Percentiles rank a stretch among this genome's conserved stretches.
Evolutionary conservation across 2,113 vertebrate genomes (phyloP).

Genomic region (Galeopterus variegatus): DNA sequence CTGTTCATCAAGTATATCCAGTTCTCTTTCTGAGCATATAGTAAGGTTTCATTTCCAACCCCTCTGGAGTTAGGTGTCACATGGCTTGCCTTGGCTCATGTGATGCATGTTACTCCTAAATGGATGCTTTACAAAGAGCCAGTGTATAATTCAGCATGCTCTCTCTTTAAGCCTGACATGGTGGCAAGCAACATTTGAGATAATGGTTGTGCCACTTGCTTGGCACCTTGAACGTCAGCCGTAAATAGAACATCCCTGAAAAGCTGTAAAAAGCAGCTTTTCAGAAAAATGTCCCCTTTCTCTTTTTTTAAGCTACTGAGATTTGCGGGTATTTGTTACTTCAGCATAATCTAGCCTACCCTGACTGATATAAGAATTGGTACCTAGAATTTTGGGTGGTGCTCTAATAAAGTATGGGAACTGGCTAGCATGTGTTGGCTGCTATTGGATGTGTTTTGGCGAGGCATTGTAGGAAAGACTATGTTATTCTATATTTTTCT

Average conservation of each 20-base stretch:
- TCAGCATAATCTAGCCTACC: background rate
- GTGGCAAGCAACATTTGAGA: background rate
- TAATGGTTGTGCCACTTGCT: background rate
- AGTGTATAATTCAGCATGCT: background rate
- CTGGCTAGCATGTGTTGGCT: background rate
- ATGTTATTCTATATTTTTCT: background rate
- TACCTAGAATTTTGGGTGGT: background rate
- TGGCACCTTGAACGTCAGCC: background rate
- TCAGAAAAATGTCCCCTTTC: background rate
- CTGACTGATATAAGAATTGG: background rate
- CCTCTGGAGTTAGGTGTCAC: background rate
- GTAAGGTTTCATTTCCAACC: background rate
- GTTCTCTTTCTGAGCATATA: background rate
- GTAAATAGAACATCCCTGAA: background rate
- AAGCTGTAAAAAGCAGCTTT: background rate
- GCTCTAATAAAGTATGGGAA: background rate
- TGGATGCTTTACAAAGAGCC: background rate
- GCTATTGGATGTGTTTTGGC: background rate
- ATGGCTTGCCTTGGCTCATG: background rate
- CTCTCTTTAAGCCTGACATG: background rate
- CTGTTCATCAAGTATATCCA: background rate
- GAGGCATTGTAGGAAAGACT: background rate
- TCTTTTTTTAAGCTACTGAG: background rate
- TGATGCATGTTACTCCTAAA: background rate
- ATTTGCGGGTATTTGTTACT: conserved; percentile 4